Base-by-base conservation (phyloP, 2,797 vertebrate genomes). In the Cirrhinus molitorella region DNA sequence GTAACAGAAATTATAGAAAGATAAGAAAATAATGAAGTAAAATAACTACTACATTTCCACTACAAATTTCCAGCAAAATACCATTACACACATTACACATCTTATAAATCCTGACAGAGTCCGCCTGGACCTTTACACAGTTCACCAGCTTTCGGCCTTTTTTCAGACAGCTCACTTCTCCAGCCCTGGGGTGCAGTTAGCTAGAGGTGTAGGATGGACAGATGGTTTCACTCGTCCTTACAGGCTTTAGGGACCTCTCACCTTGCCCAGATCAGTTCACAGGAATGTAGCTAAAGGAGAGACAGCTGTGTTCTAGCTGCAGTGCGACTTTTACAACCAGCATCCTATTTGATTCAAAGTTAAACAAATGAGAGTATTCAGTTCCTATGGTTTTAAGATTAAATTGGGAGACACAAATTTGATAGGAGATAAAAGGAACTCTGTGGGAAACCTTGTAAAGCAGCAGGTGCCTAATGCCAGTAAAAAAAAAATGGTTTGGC, bases 121-220 rank as follows among this genome's bases (percentile, higher is more conserved):
- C 67, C 10, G 28, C 40, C 67, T 81, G 61, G 34, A 55, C 47
- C 75, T 49, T 73, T 68, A 74, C 68, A 81, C 66, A 79, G 47
- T 66, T 84, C 72, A 79, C 68, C 70, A 77, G 80, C 57, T 85
- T 79, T 85, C 19, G 45, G 78, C 80, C 80, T 81, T 82, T n/a
- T 81, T 71, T 59, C 49, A 80, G 67, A 85, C 79, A 83, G 61
- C 82, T 79, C 55, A 85, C 76, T 83, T 40, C 23, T 49, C 34
- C 34, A 40, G 70, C 80, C 72, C 85, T 45, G 45, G 77, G 74
- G 83, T 70, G 31, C 83, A 85, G 59, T 83, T 83, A 85, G 66
- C 59, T 43, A 34, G 72, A 86, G 76, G 80, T 83, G 83, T 85
- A 43, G 76, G 80, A 85, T 87, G 83, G 78, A 79, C 83, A 87